A percentile compares a stretch with the other conserved stretches of the same genome.
phyloP scores from a whole-genome alignment of 2,113 vertebrate genomes.

The Abramis brama region DNA sequence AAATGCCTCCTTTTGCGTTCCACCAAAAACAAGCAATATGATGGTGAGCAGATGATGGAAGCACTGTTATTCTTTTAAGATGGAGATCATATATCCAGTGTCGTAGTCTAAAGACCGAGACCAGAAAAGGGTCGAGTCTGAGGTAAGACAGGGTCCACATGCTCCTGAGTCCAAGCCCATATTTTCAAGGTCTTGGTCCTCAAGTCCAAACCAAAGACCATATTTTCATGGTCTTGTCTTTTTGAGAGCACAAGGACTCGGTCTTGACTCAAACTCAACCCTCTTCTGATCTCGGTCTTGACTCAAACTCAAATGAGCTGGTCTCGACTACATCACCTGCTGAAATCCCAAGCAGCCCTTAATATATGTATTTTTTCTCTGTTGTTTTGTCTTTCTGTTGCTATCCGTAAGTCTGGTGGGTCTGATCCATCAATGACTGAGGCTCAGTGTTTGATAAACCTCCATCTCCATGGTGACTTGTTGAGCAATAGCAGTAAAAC shows the following conservation, averaged over 20 bases:
- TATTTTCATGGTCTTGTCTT: not conserved
- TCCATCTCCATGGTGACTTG: slow-evolving; percentile 30
- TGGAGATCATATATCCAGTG: not conserved
- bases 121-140: not conserved
- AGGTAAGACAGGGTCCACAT: not conserved
- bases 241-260: not conserved
- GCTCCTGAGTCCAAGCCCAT: not conserved
- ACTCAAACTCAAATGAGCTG: not conserved
- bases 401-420: slow-evolving; percentile 5
- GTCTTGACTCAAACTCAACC: not conserved
- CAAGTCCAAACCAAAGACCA: not conserved
- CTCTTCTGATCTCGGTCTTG: not conserved
- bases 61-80: not conserved
- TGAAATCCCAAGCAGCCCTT: not conserved
- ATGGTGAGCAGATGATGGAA: not conserved
- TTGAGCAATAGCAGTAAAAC: slow-evolving; percentile 45
- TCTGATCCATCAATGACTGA: slow-evolving; percentile 28
- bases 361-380: not conserved
- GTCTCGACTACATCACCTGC: not conserved
- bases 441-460: slow-evolving; percentile 43
- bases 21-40: not conserved
- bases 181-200: not conserved
- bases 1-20: not conserved
- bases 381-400: not conserved
- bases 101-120: not conserved